Conservation (phyloP, 2,797 vertebrate species). For the Ateles fusciceps region DNA sequence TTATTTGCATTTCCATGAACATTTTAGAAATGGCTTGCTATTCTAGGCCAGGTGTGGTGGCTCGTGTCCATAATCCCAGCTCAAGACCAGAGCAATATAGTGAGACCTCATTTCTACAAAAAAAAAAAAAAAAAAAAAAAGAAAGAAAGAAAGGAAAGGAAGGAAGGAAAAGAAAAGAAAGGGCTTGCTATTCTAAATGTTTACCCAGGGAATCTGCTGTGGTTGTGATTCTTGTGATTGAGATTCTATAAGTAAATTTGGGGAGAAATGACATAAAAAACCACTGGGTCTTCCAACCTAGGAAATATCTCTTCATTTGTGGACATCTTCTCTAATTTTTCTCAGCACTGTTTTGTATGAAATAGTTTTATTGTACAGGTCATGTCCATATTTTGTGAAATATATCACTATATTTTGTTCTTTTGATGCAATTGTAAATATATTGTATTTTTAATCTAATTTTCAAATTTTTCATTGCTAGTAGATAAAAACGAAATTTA, state of each 20-base stretch:
- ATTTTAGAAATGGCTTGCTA: not conserved
- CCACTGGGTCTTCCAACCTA: not conserved
- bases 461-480: not conserved
- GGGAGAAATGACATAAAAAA: not conserved
- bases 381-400: not conserved
- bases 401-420: not conserved
- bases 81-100: too few relatives aligned
- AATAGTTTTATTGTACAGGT: not conserved
- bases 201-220: not conserved
- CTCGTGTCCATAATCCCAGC: too few relatives aligned
- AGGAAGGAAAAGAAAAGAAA: not conserved
- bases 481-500: not conserved
- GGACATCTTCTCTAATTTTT: not conserved
- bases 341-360: not conserved
- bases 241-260: not conserved
- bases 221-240: not conserved
- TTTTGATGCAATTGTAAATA: not conserved
- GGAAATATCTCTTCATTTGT: not conserved
- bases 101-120: too few relatives aligned
- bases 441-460: not conserved
- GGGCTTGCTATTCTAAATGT: not conserved
- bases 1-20: not conserved
- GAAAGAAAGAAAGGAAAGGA: too few relatives aligned
- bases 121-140: too few relatives aligned
- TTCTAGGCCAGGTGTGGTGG: too few relatives aligned